phyloP scores from a whole-genome alignment of 2,113 vertebrate species.

The Erythrolamprus reginae region DNA sequence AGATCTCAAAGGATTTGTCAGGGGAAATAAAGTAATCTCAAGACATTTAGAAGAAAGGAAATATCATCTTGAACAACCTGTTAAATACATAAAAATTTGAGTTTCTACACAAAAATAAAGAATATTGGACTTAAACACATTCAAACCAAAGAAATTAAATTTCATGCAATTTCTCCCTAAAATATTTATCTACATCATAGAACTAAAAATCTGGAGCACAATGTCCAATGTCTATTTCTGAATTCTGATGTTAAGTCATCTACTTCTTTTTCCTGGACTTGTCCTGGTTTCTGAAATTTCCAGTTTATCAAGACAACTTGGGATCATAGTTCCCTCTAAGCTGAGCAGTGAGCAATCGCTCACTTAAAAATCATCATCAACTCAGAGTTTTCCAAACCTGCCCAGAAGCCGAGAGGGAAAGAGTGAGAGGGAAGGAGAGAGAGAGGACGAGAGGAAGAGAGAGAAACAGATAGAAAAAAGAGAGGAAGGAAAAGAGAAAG shows the following conservation, averaged over 20 bases:
- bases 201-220: not conserved
- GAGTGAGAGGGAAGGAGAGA: no score
- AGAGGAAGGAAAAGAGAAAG: no score
- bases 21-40: not conserved
- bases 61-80: not conserved
- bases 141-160: not conserved
- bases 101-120: not conserved
- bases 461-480: no score
- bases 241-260: not conserved
- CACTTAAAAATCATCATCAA: no score
- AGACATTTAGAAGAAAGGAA: not conserved
- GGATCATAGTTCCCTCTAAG: no score
- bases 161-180: not conserved
- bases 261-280: not conserved
- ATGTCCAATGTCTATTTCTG: not conserved
- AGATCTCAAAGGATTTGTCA: not conserved
- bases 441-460: no score
- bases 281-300: not conserved
- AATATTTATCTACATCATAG: not conserved
- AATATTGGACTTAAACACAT: not conserved
- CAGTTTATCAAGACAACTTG: not conserved
- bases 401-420: no score
- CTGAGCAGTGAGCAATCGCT: no score
- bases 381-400: no score
- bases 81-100: not conserved